Evolutionary conservation across 2,888 invertebrate species (phyloP).

Genomic region (Drosophila robusta): DNA sequence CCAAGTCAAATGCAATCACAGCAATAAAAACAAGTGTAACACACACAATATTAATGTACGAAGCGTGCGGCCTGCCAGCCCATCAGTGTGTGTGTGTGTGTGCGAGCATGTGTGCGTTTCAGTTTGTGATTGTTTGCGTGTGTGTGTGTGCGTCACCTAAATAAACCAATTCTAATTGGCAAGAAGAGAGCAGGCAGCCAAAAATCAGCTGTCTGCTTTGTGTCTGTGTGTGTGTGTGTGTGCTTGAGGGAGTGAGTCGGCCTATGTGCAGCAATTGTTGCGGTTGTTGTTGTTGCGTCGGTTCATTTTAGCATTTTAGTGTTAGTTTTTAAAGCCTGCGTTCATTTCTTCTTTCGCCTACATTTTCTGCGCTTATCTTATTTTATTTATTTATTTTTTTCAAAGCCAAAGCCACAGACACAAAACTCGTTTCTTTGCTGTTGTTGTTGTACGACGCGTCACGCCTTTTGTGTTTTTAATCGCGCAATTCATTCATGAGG

Average conservation of each 20-base stretch:
- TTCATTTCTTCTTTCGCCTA: slow-evolving; percentile 50
- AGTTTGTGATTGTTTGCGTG: slow-evolving; percentile 23
- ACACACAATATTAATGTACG: slow-evolving; percentile 47
- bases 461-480: slow-evolving; percentile 69
- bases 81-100: slow-evolving; percentile 38
- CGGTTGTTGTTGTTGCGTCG: slow-evolving; percentile 17
- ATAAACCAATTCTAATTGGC: slow-evolving; percentile 63
- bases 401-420: slow-evolving; percentile 72
- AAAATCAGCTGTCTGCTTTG: slow-evolving; percentile 65
- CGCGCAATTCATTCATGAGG: slow-evolving; percentile 68
- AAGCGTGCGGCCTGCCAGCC: slow-evolving; percentile 49
- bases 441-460: slow-evolving; percentile 51
- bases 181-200: slow-evolving; percentile 51
- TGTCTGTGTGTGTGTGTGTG: slow-evolving; percentile 10
- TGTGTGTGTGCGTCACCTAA: slow-evolving; percentile 57
- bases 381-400: slow-evolving; percentile 33
- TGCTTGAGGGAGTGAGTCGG: slow-evolving; percentile 13
- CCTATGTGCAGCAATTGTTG: slow-evolving; percentile 25
- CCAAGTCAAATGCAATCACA: slow-evolving; percentile 44
- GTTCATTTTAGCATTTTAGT: slow-evolving; percentile 39
- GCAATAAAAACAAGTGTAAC: slow-evolving; percentile 69
- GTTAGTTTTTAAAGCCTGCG: slow-evolving; percentile 48
- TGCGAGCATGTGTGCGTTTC: slow-evolving; percentile 24
- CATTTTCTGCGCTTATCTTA: slow-evolving; percentile 56
- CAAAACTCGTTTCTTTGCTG: slow-evolving; percentile 61